These are phyloP conservation scores for Antitype chi DNA, from an alignment of 2,888 invertebrate genomes.

Conservation along the genomic window DNA sequence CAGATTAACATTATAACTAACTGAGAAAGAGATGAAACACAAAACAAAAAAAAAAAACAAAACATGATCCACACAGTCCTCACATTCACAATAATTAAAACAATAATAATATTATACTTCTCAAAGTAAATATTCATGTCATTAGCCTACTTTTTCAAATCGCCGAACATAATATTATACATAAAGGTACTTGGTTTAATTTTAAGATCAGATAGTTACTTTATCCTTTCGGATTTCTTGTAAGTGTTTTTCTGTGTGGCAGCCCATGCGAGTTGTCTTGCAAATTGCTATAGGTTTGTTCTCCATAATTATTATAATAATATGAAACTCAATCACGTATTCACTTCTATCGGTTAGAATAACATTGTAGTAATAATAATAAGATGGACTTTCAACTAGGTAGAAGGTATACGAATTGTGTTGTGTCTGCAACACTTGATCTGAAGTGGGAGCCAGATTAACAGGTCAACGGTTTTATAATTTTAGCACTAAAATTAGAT, in stretches of 20 bases:
- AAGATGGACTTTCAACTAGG: neutral
- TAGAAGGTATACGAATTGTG: neutral
- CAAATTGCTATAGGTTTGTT: conserved; percentile 17
- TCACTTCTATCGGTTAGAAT: neutral
- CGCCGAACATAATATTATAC: too few relatives aligned
- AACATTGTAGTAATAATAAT: conserved; percentile 1
- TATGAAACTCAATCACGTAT: conserved; percentile 20
- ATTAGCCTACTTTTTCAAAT: neutral
- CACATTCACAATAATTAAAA: too few relatives aligned
- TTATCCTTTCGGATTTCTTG: neutral
- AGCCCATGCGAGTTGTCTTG: neutral
- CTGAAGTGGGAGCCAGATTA: conserved; percentile 15
- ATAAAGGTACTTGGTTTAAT: neutral
- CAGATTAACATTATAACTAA: too few relatives aligned
- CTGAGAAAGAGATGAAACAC: too few relatives aligned
- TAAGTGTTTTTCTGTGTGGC: neutral
- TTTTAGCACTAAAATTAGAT: conserved; percentile 21
- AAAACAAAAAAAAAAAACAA: too few relatives aligned
- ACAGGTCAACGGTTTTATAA: conserved; percentile 30
- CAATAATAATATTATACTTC: too few relatives aligned
- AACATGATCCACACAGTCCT: too few relatives aligned
- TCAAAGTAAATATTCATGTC: too few relatives aligned
- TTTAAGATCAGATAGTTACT: neutral
- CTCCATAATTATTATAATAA: conserved; percentile 27
- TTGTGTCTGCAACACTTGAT: conserved; percentile 16